phyloP scores from a whole-genome alignment of 53 echinoderm and acorn worm species.

The Antedon mediterranea region DNA sequence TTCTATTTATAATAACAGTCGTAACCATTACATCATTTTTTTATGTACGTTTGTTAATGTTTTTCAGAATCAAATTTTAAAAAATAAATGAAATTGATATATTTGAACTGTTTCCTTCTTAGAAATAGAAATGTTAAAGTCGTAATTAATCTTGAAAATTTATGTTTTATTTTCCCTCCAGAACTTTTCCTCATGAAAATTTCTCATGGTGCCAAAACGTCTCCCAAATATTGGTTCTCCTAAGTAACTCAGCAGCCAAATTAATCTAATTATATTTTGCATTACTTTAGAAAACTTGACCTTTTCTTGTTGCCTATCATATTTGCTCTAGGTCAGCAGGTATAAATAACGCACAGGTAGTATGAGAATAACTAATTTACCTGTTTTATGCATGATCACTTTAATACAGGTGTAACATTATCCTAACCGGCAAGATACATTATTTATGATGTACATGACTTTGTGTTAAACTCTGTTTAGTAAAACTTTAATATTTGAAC shows the following conservation, averaged over 20 bases:
- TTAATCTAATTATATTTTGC: background rate
- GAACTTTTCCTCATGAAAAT: background rate
- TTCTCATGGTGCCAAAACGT: background rate
- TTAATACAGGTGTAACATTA: background rate
- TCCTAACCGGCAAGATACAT: background rate
- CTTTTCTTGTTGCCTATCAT: background rate
- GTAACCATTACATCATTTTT: no score
- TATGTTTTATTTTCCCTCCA: background rate
- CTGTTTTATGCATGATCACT: background rate
- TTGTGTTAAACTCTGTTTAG: background rate
- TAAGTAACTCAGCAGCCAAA: background rate
- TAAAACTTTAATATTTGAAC: no score
- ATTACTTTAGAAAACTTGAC: background rate
- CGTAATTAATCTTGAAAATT: background rate
- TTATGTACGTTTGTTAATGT: no score
- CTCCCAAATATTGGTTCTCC: background rate
- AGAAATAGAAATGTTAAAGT: background rate
- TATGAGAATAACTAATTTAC: background rate
- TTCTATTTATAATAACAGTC: no score
- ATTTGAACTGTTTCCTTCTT: background rate
- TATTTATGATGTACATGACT: background rate
- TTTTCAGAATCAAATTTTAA: background rate
- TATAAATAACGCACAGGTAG: background rate
- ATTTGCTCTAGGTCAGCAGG: background rate
- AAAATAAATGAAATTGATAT: background rate